Evolutionary conservation across 2,113 vertebrate species (phyloP).

Genomic region (Cryptomyrus ogoouensis): DNA sequence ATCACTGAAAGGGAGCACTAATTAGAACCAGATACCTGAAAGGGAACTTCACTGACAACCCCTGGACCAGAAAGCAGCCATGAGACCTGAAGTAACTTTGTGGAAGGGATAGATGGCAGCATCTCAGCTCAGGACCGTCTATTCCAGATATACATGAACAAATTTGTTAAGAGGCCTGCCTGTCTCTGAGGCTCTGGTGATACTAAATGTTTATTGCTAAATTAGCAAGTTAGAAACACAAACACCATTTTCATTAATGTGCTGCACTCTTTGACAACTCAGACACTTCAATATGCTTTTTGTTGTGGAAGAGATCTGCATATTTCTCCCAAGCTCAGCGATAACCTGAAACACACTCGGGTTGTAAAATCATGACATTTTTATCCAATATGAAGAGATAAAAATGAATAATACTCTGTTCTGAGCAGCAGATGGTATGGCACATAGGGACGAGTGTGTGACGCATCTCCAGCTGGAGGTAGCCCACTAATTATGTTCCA

Average conservation of each 20-base stretch:
- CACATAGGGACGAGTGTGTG: not conserved
- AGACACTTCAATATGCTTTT: not conserved
- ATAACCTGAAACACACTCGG: not conserved
- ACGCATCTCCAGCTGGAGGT: not conserved
- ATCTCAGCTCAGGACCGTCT: conserved; percentile 1
- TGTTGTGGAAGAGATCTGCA: not conserved
- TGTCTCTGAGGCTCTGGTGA: not conserved
- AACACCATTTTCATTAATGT: not conserved
- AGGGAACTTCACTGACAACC: conserved; percentile 23
- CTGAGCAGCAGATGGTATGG: not conserved
- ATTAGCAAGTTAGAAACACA: not conserved
- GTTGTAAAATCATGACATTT: not conserved
- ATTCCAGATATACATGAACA: not conserved
- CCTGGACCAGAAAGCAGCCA: conserved; percentile 31
- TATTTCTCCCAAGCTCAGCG: not conserved
- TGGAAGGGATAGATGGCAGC: conserved; percentile 30
- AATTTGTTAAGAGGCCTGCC: not conserved
- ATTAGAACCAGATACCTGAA: conserved; percentile 48
- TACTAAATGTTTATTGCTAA: not conserved
- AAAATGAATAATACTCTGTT: not conserved
- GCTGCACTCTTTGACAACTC: not conserved
- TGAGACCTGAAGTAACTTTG: conserved; percentile 33
- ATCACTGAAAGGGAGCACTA: conserved; percentile 35
- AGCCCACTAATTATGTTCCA: not conserved
- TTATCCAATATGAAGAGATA: not conserved